Evolutionary conservation across 2,797 vertebrate species (phyloP), one percentile per base, ranked within the genome.

Genomic region (Fistularia commersonii): DNA sequence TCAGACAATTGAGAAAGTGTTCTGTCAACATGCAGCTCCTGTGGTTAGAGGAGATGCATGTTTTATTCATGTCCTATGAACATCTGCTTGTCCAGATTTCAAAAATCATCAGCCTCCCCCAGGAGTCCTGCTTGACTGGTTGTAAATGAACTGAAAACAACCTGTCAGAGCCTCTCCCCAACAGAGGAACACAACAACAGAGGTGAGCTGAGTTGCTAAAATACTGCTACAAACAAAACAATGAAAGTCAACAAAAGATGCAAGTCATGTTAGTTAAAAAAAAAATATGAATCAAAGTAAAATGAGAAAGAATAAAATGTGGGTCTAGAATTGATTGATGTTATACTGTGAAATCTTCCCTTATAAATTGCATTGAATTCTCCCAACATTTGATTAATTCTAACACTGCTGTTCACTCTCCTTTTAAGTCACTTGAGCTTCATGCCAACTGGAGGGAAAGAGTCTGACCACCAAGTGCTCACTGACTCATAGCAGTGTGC

Each of bases 51-150:
- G 75, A 67, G 68, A 59, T 41, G 43, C 45, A 89, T 88, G 82
- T 90, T 90, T 90, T 83, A 90, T 90, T 89, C 84, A 89, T 82
- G 78, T 79, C 77, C 74, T 84, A 74, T 67, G 78, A 83, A 83
- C 71, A 81, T 81, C 81, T 83, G 79, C 84, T 85, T 81, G 77
- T 89, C 80, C 75, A 81, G 77, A 66, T 86, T 77, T 89, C 81
- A 87, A 69, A 80, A 83, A 84, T 80, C 77, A 76, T 81, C 76
- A 77, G 59, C 61, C 72, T 83, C 76, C 78, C 73, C 15, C 49
- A 66, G 74, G 83, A 84, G 58, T 68, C 59, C 69, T 55, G 66
- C 66, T 69, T 70, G 77, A 83, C 76, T 79, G 82, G 66, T 65
- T 87, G 81, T 82, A 86, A 88, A 85, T 89, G 69, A 86, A 85